Percentiles rank a stretch among this genome's conserved stretches.
Evolutionary conservation across 1,140 invertebrate species (phyloP).

Genomic region (Oedothorax gibbosus): DNA sequence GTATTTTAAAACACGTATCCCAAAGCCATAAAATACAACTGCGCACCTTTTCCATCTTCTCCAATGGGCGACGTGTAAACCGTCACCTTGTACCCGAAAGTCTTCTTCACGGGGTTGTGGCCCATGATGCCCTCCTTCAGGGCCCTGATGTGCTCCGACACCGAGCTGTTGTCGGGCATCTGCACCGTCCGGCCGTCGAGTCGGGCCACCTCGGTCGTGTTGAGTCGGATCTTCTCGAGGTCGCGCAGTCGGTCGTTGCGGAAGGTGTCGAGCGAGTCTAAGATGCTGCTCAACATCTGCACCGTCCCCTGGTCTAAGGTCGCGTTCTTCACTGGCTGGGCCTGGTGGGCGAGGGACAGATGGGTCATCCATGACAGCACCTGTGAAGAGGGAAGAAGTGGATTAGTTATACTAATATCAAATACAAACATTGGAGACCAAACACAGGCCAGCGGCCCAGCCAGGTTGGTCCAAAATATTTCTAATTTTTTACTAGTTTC

Average conservation of each 20-base stretch:
- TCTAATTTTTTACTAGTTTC: too few species aligned
- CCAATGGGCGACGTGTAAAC: constrained; percentile 57
- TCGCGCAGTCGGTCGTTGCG: constrained; percentile 41
- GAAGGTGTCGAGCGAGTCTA: constrained; percentile 48
- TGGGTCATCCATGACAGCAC: constrained; percentile 21
- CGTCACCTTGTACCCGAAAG: constrained; percentile 62
- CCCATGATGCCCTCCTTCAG: constrained; percentile 53
- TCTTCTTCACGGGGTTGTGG: constrained; percentile 59
- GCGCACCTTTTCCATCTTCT: constrained; percentile 35
- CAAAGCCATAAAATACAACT: too few species aligned
- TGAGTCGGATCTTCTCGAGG: constrained; percentile 32
- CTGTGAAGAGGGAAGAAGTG: constrained; percentile 5
- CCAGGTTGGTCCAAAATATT: too few species aligned
- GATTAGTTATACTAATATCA: too few species aligned
- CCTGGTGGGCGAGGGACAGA: background rate
- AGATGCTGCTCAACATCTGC: constrained; percentile 52
- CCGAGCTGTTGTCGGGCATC: constrained; percentile 20
- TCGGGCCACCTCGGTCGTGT: background rate
- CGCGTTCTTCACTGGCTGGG: constrained; percentile 3
- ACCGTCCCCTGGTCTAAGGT: constrained; percentile 34
- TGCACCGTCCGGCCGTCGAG: background rate
- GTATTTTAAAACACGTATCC: too few species aligned
- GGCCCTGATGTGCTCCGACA: constrained; percentile 49
- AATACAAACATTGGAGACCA: too few species aligned
- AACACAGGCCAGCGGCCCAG: too few species aligned